These are phyloP conservation scores for Drosophila pseudotakahashii DNA, from an alignment of 2,888 invertebrate genomes.

Conservation along the genomic window DNA sequence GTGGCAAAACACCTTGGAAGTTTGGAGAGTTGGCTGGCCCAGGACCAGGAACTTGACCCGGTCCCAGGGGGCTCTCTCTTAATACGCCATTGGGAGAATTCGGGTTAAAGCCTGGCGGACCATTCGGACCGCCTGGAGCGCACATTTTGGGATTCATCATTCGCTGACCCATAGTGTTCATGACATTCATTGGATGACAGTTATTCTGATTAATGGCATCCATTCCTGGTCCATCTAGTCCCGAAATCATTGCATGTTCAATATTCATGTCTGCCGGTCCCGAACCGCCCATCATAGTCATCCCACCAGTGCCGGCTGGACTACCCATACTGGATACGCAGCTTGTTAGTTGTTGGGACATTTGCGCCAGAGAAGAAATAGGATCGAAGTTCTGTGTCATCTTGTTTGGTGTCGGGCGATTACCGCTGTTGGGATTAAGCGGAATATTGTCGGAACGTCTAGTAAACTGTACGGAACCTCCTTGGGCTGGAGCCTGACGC, in stretches of 20 bases:
- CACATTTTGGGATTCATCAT: slow-evolving; percentile 89
- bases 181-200: slow-evolving; percentile 82
- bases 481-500: slow-evolving; percentile 48
- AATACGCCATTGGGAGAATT: slow-evolving; percentile 56
- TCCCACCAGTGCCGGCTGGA: slow-evolving; percentile 66
- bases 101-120: slow-evolving; percentile 51
- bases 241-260: slow-evolving; percentile 74
- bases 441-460: slow-evolving; percentile 87
- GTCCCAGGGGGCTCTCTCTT: slow-evolving; percentile 45
- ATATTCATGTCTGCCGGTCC: slow-evolving; percentile 70
- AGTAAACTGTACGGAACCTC: slow-evolving; percentile 75
- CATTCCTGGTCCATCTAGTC: slow-evolving; percentile 82
- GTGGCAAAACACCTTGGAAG: slow-evolving; percentile 77
- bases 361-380: slow-evolving; percentile 96
- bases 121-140: slow-evolving; percentile 80
- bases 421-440: slow-evolving; percentile 87
- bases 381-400: slow-evolving; percentile 92
- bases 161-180: slow-evolving; percentile 85
- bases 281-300: slow-evolving; percentile 58
- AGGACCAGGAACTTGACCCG: slow-evolving; percentile 34
- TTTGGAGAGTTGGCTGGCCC: slow-evolving; percentile 69
- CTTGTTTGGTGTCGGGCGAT: slow-evolving; percentile 86
- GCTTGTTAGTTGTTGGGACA: slow-evolving; percentile 96
- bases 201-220: slow-evolving; percentile 78
- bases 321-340: slow-evolving; percentile 85